phyloP scores from a whole-genome alignment of 37 sponge, comb jelly and placozoan genomes.

The Corticium candelabrum region DNA sequence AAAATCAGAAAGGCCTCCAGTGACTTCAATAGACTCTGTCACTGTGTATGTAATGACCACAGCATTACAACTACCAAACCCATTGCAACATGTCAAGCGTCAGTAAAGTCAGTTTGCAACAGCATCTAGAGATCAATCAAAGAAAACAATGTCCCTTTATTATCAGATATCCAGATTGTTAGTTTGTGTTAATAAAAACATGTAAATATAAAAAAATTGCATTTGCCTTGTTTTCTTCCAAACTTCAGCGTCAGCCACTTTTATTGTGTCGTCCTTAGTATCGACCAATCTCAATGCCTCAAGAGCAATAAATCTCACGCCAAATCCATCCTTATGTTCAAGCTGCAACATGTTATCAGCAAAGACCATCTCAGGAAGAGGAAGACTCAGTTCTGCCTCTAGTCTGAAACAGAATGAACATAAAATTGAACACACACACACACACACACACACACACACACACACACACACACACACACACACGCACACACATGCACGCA shows the following conservation, averaged over 20 bases:
- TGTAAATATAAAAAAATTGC: background rate
- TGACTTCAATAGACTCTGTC: too few relatives aligned
- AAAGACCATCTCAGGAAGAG: slow-evolving; percentile 92
- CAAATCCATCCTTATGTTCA: slow-evolving; percentile 34
- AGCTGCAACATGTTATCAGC: slow-evolving; percentile 45
- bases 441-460: too few relatives aligned
- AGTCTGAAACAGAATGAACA: too few relatives aligned
- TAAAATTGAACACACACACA: too few relatives aligned
- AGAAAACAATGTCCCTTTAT: background rate
- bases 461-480: too few relatives aligned
- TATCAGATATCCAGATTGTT: background rate
- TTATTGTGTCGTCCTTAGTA: slow-evolving; percentile 30
- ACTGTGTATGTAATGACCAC: too few relatives aligned
- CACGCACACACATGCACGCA: too few relatives aligned
- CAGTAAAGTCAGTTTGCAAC: too few relatives aligned
- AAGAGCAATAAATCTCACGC: slow-evolving; percentile 55
- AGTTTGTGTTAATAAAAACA: background rate
- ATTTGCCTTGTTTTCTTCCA: slow-evolving; percentile 54
- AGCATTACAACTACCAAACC: too few relatives aligned
- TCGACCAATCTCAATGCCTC: slow-evolving; percentile 80
- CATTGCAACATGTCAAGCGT: too few relatives aligned
- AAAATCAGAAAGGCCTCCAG: too few relatives aligned
- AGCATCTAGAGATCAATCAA: background rate
- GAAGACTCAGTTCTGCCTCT: background rate
- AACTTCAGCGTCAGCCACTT: slow-evolving; percentile 75